These are phyloP conservation scores for Bactericera cockerelli DNA, from an alignment of 1,140 invertebrate species.

Conservation along the genomic window DNA sequence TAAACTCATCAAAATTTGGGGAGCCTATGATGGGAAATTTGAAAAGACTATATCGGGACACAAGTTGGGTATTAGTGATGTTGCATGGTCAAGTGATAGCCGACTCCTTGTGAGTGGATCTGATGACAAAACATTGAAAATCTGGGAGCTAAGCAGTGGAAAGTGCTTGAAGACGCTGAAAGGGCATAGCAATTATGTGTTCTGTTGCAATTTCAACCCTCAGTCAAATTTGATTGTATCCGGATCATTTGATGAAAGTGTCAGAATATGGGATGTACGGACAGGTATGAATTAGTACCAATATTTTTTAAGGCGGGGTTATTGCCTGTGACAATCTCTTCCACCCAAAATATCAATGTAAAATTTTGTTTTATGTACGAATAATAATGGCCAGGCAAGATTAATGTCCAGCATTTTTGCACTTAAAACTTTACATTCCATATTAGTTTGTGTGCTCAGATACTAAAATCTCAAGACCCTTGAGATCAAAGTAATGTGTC, in stretches of 20 bases:
- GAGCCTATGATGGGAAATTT: conserved; percentile 98
- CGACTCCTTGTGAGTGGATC: conserved; percentile 89
- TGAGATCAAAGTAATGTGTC: too few relatives aligned
- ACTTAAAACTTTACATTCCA: too few relatives aligned
- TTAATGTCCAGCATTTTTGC: too few relatives aligned
- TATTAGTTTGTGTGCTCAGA: too few relatives aligned
- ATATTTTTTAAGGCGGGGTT: too few relatives aligned
- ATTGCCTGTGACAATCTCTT: too few relatives aligned
- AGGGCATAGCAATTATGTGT: conserved; percentile 99
- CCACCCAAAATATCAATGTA: too few relatives aligned
- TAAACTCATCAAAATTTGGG: conserved; percentile 99
- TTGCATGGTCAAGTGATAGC: conserved; percentile 97
- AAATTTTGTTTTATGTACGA: too few relatives aligned
- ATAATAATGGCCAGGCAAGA: too few relatives aligned
- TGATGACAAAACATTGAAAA: conserved; percentile 98
- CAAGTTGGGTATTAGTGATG: conserved; percentile 96
- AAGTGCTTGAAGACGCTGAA: conserved; percentile 98
- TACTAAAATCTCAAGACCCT: too few relatives aligned
- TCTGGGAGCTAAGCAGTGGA: conserved; percentile 93
- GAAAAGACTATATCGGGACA: conserved; percentile 97
- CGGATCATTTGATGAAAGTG: conserved; percentile 98
- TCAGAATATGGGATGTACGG: conserved; percentile 98
- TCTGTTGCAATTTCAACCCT: conserved; percentile 99
- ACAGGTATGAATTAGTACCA: conserved; percentile 48
- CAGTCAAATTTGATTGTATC: conserved; percentile 99